phyloP scores from a whole-genome alignment of 2,888 invertebrate genomes.

The Ophioninae sp. region DNA sequence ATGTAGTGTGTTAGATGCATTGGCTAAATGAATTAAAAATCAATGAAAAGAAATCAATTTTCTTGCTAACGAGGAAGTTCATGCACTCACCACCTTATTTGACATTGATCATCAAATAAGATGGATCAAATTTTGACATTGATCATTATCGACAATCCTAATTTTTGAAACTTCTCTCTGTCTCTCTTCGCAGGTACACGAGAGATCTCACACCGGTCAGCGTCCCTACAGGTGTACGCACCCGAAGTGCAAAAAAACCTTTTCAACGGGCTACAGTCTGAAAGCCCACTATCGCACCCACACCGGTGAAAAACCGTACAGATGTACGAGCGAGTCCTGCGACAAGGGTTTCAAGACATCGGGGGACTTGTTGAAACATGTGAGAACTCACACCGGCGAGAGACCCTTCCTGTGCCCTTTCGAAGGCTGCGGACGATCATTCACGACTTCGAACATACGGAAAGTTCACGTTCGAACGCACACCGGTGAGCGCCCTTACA shows the following conservation, averaged over 20 bases:
- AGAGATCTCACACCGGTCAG: slow-evolving; percentile 82
- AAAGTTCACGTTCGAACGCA: slow-evolving; percentile 87
- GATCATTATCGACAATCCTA: not conserved
- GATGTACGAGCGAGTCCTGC: slow-evolving; percentile 82
- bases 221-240: slow-evolving; percentile 82
- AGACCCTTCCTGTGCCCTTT: slow-evolving; percentile 77
- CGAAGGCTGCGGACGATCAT: slow-evolving; percentile 85
- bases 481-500: slow-evolving; percentile 86
- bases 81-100: no score
- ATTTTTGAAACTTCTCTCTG: slow-evolving; percentile 10
- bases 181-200: slow-evolving; percentile 81
- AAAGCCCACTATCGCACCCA: slow-evolving; percentile 84
- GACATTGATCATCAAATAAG: no score
- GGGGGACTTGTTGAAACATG: slow-evolving; percentile 84
- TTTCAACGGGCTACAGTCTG: slow-evolving; percentile 83
- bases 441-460: slow-evolving; percentile 87
- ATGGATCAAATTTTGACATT: no score
- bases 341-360: slow-evolving; percentile 84
- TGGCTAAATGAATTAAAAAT: no score
- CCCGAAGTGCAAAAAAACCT: slow-evolving; percentile 82
- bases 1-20: no score
- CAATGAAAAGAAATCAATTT: no score
- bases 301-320: slow-evolving; percentile 84
- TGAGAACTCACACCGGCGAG: slow-evolving; percentile 84
- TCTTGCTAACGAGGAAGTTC: no score